These are phyloP conservation scores for Chrysolina haemoptera DNA, from an alignment of 2,888 invertebrate genomes.

Conservation along the genomic window DNA sequence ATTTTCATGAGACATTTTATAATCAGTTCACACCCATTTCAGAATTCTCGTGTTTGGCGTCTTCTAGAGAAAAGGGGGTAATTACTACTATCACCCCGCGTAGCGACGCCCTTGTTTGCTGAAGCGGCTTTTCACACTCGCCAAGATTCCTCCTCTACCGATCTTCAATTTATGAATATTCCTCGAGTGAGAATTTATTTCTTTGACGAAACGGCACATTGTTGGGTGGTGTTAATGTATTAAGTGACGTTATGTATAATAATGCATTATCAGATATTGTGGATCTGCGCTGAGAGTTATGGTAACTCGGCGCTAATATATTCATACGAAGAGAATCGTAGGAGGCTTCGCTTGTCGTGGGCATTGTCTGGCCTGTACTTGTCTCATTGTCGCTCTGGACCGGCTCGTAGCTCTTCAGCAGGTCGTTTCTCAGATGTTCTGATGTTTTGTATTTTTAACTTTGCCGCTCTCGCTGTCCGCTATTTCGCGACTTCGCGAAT, in stretches of 20 bases:
- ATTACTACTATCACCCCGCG: too few species aligned
- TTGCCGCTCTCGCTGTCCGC: slow-evolving; percentile 31
- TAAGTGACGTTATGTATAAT: slow-evolving; percentile 53
- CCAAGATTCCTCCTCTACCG: not conserved
- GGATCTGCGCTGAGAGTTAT: slow-evolving; percentile 61
- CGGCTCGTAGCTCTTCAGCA: slow-evolving; percentile 58
- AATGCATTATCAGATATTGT: slow-evolving; percentile 53
- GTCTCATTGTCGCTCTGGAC: slow-evolving; percentile 59
- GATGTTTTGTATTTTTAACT: slow-evolving; percentile 58
- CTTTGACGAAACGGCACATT: slow-evolving; percentile 41
- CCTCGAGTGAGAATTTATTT: slow-evolving; percentile 39
- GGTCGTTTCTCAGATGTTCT: slow-evolving; percentile 50
- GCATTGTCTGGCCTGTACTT: slow-evolving; percentile 59
- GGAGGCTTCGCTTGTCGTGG: slow-evolving; percentile 59
- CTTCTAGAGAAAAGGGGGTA: too few species aligned
- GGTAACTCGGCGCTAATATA: slow-evolving; percentile 66
- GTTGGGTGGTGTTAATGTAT: slow-evolving; percentile 52
- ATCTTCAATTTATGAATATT: slow-evolving; percentile 21
- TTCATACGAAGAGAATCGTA: slow-evolving; percentile 64
- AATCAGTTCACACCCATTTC: too few species aligned
- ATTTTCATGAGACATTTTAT: too few species aligned
- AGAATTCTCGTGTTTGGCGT: too few species aligned
- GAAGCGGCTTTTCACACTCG: too few species aligned
- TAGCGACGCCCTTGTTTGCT: not conserved
- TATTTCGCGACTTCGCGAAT: not conserved